A percentile compares a stretch with the other conserved stretches of the same genome.
phyloP scores from a whole-genome alignment of 2,113 vertebrate genomes.

The Nothocercus julius region DNA sequence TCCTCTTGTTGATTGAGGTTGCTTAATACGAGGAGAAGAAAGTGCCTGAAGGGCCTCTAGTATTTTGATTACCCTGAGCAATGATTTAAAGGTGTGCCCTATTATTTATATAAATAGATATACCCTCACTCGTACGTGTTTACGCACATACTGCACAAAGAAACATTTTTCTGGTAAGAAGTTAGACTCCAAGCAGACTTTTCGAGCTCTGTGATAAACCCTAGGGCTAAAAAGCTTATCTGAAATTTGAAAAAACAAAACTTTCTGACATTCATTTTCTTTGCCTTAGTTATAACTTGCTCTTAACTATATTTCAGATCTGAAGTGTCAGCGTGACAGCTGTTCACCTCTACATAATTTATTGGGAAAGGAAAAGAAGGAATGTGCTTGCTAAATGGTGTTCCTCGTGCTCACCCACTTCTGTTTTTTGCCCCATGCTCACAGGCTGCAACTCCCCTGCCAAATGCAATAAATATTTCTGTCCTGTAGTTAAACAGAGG shows the following conservation, averaged over 20 bases:
- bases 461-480: conserved; percentile 63
- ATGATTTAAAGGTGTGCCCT: conserved; percentile 54
- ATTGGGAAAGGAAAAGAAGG: conserved; percentile 76
- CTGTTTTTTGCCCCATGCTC: conserved; percentile 23
- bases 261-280: conserved; percentile 78
- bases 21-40: not conserved
- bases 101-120: conserved; percentile 52
- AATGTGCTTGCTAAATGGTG: conserved; percentile 49
- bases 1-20: not conserved
- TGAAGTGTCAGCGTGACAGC: conserved; percentile 82
- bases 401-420: conserved; percentile 27
- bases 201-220: conserved; percentile 53
- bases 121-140: conserved; percentile 61
- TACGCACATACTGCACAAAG: conserved; percentile 63
- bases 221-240: conserved; percentile 81
- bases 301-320: conserved; percentile 82
- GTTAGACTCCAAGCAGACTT: conserved; percentile 60
- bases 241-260: conserved; percentile 77
- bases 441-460: conserved; percentile 2
- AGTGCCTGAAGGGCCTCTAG: conserved; percentile 10
- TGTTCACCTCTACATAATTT: conserved; percentile 79
- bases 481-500: not conserved
- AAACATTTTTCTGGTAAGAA: conserved; percentile 63
- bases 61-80: conserved; percentile 47
- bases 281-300: conserved; percentile 82